These are phyloP conservation scores for Platynereis dumerilii DNA, from an alignment of 2,888 invertebrate species.

Conservation along the genomic window DNA sequence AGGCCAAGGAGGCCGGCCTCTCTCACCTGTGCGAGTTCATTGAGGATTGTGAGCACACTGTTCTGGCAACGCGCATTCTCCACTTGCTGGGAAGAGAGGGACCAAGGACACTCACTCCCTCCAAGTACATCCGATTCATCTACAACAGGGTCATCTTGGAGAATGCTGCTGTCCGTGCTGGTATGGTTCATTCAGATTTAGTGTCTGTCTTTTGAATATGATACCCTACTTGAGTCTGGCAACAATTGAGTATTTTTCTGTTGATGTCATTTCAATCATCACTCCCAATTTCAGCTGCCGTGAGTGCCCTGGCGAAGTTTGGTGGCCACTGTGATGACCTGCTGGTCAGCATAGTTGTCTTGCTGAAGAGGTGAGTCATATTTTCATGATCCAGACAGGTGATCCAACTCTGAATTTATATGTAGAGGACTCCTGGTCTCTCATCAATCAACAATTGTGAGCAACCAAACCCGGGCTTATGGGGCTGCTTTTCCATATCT, in stretches of 20 bases:
- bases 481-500: too few species aligned
- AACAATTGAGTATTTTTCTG: too few species aligned
- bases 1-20: conserved; percentile 93
- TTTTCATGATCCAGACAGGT: too few species aligned
- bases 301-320: conserved; percentile 96
- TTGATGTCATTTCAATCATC: too few species aligned
- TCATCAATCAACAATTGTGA: too few species aligned
- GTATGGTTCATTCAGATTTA: conserved; percentile 42
- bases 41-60: conserved; percentile 98
- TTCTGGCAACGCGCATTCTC: conserved; percentile 92
- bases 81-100: conserved; percentile 97
- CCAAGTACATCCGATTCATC: conserved; percentile 73
- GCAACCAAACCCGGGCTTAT: too few species aligned
- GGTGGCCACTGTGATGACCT: conserved; percentile 93
- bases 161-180: conserved; percentile 89
- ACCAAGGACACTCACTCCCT: conserved; percentile 92
- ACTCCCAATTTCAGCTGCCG: conserved; percentile 85
- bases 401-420: too few species aligned
- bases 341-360: conserved; percentile 81
- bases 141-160: conserved; percentile 89
- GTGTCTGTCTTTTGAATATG: neutral
- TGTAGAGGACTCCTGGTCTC: too few species aligned
- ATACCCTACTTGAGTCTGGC: too few species aligned
- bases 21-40: conserved; percentile 99
- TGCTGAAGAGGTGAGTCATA: conserved; percentile 55